Base-by-base conservation (phyloP, 2,797 vertebrate genomes). In the Hemibagrus guttatus region DNA sequence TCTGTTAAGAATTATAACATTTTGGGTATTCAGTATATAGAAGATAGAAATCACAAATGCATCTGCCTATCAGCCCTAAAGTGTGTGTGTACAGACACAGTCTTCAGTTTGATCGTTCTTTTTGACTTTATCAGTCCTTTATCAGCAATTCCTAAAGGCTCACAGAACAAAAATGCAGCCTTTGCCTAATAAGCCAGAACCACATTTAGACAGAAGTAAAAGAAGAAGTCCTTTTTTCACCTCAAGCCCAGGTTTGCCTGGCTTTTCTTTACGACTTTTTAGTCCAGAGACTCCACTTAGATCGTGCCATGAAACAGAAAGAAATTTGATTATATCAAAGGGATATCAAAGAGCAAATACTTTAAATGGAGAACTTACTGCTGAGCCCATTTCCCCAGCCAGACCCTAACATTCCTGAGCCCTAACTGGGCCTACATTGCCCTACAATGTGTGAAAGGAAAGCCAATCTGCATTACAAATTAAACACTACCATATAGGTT, bases 231-330 rank as follows among this genome's bases (percentile, higher is more conserved):
- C 31, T 66, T 42, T 19, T 28, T 83, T 21, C 88, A 91, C 89
- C 82, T 87, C 87, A 68, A 58, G 21, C 63, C 23, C 66, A 42
- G 52, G 42, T 13, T 35, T 68, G 16, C 88, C 89, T 81, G 79
- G 86, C 64, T 92, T 87, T 74, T 90, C 90, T 78, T 91, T 89
- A 66, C 89, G 84, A 39, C 90, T 85, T 63, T 89, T 91, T 7
- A 88, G 79, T 49, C 89, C 90, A 28, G 80, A 23, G 61, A 84
- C 85, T 66, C 89, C 87, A 68, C 66, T 42, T n/a, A 19, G 23
- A 82, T 86, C 86, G 90, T 92, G 68, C 7, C 23, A n/a, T 23
- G 35, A 79, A 49, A 39, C 17, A 79, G 8, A 68, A 16, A 52
- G 13, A 58, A 28, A 6, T 1, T 1, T 84, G 23, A 84, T 54